Percentiles rank a stretch among this genome's conserved stretches.
Evolutionary conservation across 2,888 invertebrate genomes (phyloP).

Genomic region (Oscheius myriophilus): DNA sequence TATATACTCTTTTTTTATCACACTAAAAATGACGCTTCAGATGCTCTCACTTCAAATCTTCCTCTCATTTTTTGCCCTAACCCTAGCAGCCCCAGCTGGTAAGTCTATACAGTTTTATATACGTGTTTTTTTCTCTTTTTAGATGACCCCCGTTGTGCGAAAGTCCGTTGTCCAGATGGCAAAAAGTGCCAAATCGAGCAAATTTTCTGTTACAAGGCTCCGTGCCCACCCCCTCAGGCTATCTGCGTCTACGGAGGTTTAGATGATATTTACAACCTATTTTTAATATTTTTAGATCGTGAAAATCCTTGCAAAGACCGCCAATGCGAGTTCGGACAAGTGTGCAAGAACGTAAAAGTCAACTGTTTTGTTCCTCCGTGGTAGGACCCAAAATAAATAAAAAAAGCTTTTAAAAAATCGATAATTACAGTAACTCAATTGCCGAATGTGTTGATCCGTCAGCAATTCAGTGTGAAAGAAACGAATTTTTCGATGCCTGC

Average conservation of each 20-base stretch:
- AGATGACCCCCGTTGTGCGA: slow-evolving; percentile 4
- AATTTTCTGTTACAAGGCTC: neutral
- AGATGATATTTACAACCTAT: neutral
- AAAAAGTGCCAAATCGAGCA: neutral
- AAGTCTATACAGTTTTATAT: too few relatives aligned
- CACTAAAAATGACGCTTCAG: too few relatives aligned
- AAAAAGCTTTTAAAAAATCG: neutral
- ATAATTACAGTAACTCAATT: slow-evolving; percentile 1
- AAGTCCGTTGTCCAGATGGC: neutral
- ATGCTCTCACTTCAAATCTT: too few relatives aligned
- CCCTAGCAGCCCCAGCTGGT: too few relatives aligned
- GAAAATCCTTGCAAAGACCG: slow-evolving; percentile 3
- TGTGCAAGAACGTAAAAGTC: slow-evolving; percentile 1
- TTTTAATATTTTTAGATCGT: neutral
- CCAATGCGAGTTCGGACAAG: neutral
- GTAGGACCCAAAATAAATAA: neutral
- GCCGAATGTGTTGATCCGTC: slow-evolving; percentile 12
- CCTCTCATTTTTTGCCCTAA: too few relatives aligned
- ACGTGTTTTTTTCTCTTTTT: too few relatives aligned
- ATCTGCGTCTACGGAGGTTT: neutral
- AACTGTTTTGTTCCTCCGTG: slow-evolving; percentile 13
- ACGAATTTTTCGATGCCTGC: slow-evolving; percentile 13
- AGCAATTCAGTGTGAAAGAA: neutral
- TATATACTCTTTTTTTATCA: too few relatives aligned
- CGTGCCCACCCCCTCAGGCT: slow-evolving; percentile 3